phyloP scores from a whole-genome alignment of 2,888 invertebrate genomes.

The Apamea epomidion region DNA sequence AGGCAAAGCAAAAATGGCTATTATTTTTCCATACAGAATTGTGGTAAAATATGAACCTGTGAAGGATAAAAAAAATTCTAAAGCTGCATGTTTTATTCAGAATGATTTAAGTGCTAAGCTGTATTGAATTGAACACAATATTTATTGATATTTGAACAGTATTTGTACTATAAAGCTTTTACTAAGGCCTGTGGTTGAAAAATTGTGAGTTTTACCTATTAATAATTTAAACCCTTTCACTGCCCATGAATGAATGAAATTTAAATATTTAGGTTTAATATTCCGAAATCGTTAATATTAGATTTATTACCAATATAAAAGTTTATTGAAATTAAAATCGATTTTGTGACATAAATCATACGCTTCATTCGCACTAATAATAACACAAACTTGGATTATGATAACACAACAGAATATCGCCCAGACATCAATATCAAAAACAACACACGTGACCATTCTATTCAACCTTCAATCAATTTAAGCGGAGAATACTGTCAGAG shows the following conservation, averaged over 20 bases:
- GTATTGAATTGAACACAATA: background rate
- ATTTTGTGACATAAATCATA: background rate
- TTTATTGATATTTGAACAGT: slow-evolving; percentile 5
- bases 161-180: background rate
- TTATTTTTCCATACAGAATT: slow-evolving; percentile 14
- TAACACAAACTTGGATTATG: background rate
- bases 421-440: slow-evolving; percentile 49
- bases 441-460: slow-evolving; percentile 51
- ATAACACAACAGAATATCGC: background rate
- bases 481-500: slow-evolving; percentile 73
- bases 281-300: background rate
- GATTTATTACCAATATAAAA: background rate
- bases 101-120: background rate
- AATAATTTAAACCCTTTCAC: background rate
- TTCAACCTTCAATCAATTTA: slow-evolving; percentile 76
- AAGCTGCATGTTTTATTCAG: slow-evolving; percentile 9
- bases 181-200: background rate
- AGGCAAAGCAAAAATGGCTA: background rate
- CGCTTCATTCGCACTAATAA: background rate
- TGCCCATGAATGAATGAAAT: too few relatives aligned
- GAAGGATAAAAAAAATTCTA: slow-evolving; percentile 8
- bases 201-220: background rate
- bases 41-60: slow-evolving; percentile 7
- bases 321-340: background rate
- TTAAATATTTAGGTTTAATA: too few relatives aligned